Base-by-base conservation (phyloP, 2,113 vertebrate genomes). In the Gymnocephalus cernua region DNA sequence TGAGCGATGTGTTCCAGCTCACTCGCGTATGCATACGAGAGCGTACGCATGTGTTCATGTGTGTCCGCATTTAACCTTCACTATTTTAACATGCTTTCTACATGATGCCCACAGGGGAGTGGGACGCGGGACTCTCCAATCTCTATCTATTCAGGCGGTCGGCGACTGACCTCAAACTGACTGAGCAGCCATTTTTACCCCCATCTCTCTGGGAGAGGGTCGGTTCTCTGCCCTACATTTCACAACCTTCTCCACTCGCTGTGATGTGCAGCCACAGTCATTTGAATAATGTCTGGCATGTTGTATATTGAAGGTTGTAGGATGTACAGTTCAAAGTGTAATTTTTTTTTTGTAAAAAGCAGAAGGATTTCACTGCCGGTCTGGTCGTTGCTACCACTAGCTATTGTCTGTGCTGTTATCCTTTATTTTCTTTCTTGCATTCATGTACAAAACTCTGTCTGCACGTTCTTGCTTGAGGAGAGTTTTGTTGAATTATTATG, bases 111-210 rank as follows among this genome's bases (percentile, higher is more conserved):
- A 38, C 45, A 75, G 54, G 84, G 64, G 57, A 25, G 23, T 0
- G 38, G 47, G 54, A 19, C 76, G 77, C 32, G 1, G 75, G 57
- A 72, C 57, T 70, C 73, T 79, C 56, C 23, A n/a, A n/a, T n/a
- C n/a, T n/a, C n/a, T n/a, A 82, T 85, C 74, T 45, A 61, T 82
- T 84, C 83, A 79, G 74, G 69, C 68, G 71, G 57, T 83, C 51
- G 62, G 68, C 44, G 57, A 80, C 41, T 91, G 92, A 93, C 90
- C 88, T 91, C 85, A 73, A 88, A 70, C 73, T 80, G 69, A 84
- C 76, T 64, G 63, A 74, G 82, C 44, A 71, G 57, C 71, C 74
- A 53, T 86, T 83, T 80, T 83, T 77, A 77, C 67, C 54, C 70
- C 23, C 59, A 21, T 75, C 78, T 84, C 76, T 70, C 41, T 11